These are phyloP conservation scores for Sinocyclocheilus grahami DNA, from an alignment of 2,113 vertebrate species.

Conservation along the genomic window DNA sequence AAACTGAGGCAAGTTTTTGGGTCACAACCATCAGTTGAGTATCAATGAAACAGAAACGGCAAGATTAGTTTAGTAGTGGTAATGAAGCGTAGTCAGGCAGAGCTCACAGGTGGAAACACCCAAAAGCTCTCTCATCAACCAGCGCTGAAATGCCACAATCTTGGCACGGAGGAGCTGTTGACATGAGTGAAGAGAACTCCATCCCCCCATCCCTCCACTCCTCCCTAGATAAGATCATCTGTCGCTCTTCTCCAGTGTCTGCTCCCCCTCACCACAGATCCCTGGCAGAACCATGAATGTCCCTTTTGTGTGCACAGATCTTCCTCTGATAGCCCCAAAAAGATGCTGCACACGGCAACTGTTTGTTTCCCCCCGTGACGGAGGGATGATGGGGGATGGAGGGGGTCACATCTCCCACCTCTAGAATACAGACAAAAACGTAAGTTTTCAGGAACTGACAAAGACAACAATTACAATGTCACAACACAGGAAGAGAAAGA, in stretches of 20 bases:
- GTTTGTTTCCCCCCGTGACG: conserved; percentile 61
- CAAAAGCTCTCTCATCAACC: conserved; percentile 54
- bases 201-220: conserved; percentile 55
- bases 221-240: conserved; percentile 84
- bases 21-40: neutral
- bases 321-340: conserved; percentile 72
- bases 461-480: too few species aligned
- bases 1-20: neutral
- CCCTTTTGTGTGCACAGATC: conserved; percentile 81
- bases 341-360: conserved; percentile 74
- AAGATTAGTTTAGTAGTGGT: neutral
- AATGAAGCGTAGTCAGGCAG: conserved; percentile 1
- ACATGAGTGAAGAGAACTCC: conserved; percentile 72
- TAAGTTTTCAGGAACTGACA: neutral
- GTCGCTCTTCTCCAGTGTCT: conserved; percentile 79
- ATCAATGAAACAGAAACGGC: neutral
- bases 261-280: conserved; percentile 80
- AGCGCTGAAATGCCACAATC: conserved; percentile 76
- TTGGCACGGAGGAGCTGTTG: conserved; percentile 72
- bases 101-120: neutral
- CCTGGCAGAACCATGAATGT: conserved; percentile 81
- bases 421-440: neutral
- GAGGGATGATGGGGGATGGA: neutral
- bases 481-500: neutral
- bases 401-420: neutral